These are phyloP conservation scores for Semaprochilodus insignis DNA, from an alignment of 2,797 vertebrate genomes.

Conservation along the genomic window DNA sequence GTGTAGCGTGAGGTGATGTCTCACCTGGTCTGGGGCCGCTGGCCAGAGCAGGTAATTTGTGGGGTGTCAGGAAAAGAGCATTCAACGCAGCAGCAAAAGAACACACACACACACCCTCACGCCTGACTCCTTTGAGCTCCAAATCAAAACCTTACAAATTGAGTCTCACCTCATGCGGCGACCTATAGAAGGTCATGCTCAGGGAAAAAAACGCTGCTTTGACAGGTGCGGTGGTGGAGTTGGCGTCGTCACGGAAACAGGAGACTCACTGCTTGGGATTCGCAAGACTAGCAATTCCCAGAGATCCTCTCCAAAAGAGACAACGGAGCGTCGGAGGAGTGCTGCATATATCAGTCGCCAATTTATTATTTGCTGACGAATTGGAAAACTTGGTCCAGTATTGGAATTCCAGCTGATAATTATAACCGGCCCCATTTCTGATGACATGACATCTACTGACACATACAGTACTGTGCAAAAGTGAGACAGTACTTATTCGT, in stretches of 20 bases:
- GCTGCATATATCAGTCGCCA: no score
- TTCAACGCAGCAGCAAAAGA: neutral
- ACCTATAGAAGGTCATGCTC: neutral
- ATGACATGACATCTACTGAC: no score
- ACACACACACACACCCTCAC: neutral
- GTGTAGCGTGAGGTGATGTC: slow-evolving; percentile 9
- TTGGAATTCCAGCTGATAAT: no score
- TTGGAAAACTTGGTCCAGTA: no score
- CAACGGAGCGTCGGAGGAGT: no score
- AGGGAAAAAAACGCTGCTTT: neutral
- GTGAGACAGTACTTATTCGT: no score
- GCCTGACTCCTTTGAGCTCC: slow-evolving; percentile 3
- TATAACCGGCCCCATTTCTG: no score
- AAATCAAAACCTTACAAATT: slow-evolving; percentile 39
- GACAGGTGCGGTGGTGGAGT: neutral
- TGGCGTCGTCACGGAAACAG: slow-evolving; percentile 1
- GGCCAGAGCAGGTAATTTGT: slow-evolving; percentile 5
- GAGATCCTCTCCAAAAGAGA: neutral
- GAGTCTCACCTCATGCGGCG: slow-evolving; percentile 29
- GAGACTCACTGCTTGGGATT: neutral
- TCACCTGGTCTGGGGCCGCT: slow-evolving; percentile 13
- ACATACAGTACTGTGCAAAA: no score
- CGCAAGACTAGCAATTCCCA: neutral
- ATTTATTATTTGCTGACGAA: no score
- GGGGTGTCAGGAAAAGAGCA: neutral